phyloP scores from a whole-genome alignment of 2,888 invertebrate genomes.

The Protophormia terraenovae region DNA sequence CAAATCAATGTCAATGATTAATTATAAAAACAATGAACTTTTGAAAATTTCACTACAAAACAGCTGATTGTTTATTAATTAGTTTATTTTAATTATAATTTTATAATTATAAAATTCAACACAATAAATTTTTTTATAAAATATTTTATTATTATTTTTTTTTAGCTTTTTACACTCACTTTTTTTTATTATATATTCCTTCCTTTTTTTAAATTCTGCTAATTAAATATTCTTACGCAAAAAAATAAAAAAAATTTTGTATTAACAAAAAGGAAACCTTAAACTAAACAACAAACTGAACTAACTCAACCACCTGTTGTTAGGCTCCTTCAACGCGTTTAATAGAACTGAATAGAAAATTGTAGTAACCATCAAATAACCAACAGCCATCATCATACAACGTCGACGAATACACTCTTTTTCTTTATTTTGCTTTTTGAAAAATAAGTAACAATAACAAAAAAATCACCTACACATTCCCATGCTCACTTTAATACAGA shows the following conservation, averaged over 20 bases:
- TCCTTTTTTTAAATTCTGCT: too few relatives aligned
- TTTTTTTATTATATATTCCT: background rate
- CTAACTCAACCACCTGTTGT: conserved; percentile 62
- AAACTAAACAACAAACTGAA: background rate
- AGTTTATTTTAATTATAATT: too few relatives aligned
- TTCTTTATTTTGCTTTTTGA: conserved; percentile 30
- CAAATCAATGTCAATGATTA: conserved; percentile 61
- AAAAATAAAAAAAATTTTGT: background rate
- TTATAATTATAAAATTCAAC: too few relatives aligned
- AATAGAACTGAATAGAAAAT: conserved; percentile 58
- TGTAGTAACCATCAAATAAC: conserved; percentile 42
- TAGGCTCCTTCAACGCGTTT: conserved; percentile 61
- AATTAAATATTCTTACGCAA: conserved; percentile 20
- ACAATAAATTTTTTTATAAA: background rate
- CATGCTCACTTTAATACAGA: conserved; percentile 19
- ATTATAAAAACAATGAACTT: conserved; percentile 49
- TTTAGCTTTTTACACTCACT: background rate
- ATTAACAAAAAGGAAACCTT: conserved; percentile 10
- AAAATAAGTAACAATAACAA: conserved; percentile 19
- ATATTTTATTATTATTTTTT: background rate
- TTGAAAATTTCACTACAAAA: conserved; percentile 14
- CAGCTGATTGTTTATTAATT: conserved; percentile 13
- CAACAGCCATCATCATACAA: conserved; percentile 7
- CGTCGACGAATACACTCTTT: conserved; percentile 28
- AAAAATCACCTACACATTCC: conserved; percentile 49